These are phyloP conservation scores for Acanthis flammea DNA, from an alignment of 2,797 vertebrate genomes.

Conservation along the genomic window DNA sequence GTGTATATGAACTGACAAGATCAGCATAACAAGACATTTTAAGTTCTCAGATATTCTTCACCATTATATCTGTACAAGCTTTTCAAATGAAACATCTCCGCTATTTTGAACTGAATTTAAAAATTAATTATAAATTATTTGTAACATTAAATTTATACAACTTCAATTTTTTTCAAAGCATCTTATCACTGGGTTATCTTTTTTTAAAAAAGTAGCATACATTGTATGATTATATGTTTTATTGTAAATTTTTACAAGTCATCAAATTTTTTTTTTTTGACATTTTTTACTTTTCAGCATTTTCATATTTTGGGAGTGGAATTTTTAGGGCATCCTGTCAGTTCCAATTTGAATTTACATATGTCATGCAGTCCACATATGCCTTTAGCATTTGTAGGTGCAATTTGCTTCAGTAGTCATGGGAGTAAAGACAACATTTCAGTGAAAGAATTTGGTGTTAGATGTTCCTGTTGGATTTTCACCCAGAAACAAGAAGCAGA, in stretches of 20 bases:
- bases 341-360: background rate
- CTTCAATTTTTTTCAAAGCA: background rate
- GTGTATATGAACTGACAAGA: constrained; percentile 14
- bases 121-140: background rate
- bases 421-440: background rate
- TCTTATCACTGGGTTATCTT: background rate
- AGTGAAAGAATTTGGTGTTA: background rate
- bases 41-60: background rate
- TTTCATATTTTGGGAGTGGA: background rate
- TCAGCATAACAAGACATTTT: constrained; percentile 17
- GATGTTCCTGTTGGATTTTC: background rate
- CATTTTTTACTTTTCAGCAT: background rate
- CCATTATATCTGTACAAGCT: background rate
- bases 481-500: background rate
- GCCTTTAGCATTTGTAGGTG: background rate
- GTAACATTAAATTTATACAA: background rate
- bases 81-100: background rate
- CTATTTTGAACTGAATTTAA: background rate
- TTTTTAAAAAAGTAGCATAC: accelerated
- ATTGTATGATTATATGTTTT: background rate
- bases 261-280: background rate
- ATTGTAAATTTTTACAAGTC: background rate
- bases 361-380: background rate
- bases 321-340: background rate
- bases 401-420: background rate